phyloP scores from a whole-genome alignment of 2,888 invertebrate genomes.

The Eupithecia pulchellata region DNA sequence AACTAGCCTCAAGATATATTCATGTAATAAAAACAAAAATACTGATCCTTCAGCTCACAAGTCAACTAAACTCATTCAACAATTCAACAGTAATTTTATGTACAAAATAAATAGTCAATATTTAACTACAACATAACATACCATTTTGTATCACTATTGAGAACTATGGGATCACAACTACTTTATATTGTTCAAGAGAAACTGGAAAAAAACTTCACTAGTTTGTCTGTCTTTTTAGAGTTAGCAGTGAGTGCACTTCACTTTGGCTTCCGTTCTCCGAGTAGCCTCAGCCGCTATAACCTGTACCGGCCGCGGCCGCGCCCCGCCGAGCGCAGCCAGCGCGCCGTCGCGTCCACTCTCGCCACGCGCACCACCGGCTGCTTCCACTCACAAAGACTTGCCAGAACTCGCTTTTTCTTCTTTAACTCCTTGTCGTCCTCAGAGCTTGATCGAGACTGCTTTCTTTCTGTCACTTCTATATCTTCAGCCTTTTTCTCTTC shows the following conservation, averaged over 20 bases:
- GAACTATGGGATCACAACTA: constrained; percentile 44
- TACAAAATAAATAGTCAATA: constrained; percentile 45
- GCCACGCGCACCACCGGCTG: constrained; percentile 89
- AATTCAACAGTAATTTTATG: constrained; percentile 28
- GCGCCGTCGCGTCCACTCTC: constrained; percentile 82
- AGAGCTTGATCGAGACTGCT: constrained; percentile 58
- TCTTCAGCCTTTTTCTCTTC: constrained; percentile 54
- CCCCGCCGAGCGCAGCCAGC: constrained; percentile 69
- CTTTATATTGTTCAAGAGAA: constrained; percentile 34
- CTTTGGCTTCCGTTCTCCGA: constrained; percentile 29
- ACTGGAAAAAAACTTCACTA: constrained; percentile 22
- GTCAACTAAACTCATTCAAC: constrained; percentile 31
- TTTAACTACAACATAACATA: constrained; percentile 35
- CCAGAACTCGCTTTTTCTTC: constrained; percentile 66
- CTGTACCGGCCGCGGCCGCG: constrained; percentile 54
- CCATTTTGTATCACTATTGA: constrained; percentile 38
- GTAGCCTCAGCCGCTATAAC: constrained; percentile 57
- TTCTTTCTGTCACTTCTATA: constrained; percentile 49
- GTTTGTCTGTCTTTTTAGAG: constrained; percentile 25
- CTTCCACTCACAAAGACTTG: constrained; percentile 74
- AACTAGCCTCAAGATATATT: constrained; percentile 40
- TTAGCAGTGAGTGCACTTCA: constrained; percentile 21
- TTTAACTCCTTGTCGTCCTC: constrained; percentile 63
- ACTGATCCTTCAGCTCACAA: constrained; percentile 50
- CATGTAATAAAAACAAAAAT: constrained; percentile 54